phyloP scores from a whole-genome alignment of 2,113 vertebrate genomes.

The Proteles cristata region DNA sequence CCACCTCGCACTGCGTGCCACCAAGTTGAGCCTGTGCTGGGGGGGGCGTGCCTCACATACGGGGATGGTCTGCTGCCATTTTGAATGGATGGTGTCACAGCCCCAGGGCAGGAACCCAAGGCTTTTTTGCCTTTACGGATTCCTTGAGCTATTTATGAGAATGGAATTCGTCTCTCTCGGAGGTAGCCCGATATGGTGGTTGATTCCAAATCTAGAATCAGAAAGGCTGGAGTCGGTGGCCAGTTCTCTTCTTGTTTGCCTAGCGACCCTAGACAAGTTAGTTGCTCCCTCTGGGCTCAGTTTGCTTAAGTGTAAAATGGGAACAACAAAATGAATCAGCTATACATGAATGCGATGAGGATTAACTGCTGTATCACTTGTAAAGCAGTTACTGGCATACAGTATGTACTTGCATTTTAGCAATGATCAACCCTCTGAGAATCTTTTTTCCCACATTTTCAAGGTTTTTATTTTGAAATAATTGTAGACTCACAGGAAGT shows the following conservation, averaged over 20 bases:
- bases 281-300: background rate
- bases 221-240: background rate
- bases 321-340: background rate
- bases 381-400: background rate
- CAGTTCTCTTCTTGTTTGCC: background rate
- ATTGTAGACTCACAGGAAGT: background rate
- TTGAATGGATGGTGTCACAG: background rate
- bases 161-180: background rate
- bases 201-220: background rate
- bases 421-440: background rate
- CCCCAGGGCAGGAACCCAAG: background rate
- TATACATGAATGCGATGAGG: background rate
- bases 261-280: background rate
- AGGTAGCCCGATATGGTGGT: background rate
- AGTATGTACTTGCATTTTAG: background rate
- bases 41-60: background rate
- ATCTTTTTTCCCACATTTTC: background rate
- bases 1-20: background rate
- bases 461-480: background rate
- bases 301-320: background rate
- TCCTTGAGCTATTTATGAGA: background rate
- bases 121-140: background rate
- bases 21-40: background rate
- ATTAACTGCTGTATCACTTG: accelerated
- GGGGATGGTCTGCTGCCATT: background rate